A percentile compares a stretch with the other conserved stretches of the same genome.
phyloP scores from a whole-genome alignment of 2,888 invertebrate genomes.

The Agapetus fuscipes region DNA sequence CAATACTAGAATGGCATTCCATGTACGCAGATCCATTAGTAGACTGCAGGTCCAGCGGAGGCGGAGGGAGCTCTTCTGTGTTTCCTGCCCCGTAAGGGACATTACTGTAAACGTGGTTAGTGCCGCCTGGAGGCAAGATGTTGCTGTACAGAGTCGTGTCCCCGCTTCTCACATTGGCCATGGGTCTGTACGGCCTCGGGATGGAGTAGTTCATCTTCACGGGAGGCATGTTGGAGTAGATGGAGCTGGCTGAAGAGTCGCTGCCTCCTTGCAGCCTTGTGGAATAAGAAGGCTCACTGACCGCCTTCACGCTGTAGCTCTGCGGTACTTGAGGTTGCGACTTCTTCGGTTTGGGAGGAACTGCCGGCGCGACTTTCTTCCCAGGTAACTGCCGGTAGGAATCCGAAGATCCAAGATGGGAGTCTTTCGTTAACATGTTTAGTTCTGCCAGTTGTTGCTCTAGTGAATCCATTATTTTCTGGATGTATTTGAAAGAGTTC shows the following conservation, averaged over 20 bases:
- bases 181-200: slow-evolving; percentile 26
- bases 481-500: neutral
- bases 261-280: slow-evolving; percentile 46
- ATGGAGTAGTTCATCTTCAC: slow-evolving; percentile 39
- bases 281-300: slow-evolving; percentile 66
- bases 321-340: slow-evolving; percentile 59
- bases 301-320: slow-evolving; percentile 59
- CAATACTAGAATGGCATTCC: slow-evolving; percentile 26
- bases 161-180: slow-evolving; percentile 34
- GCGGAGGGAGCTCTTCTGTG: slow-evolving; percentile 8
- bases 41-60: slow-evolving; percentile 6
- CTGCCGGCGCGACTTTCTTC: slow-evolving; percentile 57
- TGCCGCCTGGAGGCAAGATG: slow-evolving; percentile 40
- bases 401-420: slow-evolving; percentile 7
- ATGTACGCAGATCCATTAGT: slow-evolving; percentile 21
- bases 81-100: slow-evolving; percentile 23
- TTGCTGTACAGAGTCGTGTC: slow-evolving; percentile 42
- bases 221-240: slow-evolving; percentile 42
- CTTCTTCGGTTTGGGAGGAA: slow-evolving; percentile 68
- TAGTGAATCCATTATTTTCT: slow-evolving; percentile 46
- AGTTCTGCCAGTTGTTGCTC: slow-evolving; percentile 63
- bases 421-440: slow-evolving; percentile 43
- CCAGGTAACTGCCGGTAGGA: slow-evolving; percentile 8
- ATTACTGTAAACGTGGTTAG: slow-evolving; percentile 43
- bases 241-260: slow-evolving; percentile 31